Base-by-base conservation (phyloP, 2,888 invertebrate species). In the Heterodera filipjevi region DNA sequence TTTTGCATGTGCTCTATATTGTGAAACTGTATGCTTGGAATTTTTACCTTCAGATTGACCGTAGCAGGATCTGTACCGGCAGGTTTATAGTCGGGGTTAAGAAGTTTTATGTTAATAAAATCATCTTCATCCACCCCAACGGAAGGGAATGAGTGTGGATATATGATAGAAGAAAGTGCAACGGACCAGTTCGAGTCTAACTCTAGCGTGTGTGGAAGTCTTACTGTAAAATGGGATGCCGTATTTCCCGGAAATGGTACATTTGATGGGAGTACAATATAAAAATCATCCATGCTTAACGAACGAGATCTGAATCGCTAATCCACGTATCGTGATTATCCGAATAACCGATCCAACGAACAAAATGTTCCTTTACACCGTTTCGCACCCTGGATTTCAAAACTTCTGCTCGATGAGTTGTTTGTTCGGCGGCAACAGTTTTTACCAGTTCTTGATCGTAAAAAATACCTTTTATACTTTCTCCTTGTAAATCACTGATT, bases 331-430 rank as follows among this genome's bases (percentile, higher is more conserved):
- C 35, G 53, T 33, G 35, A 16, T 33, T 71, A 16, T 71, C 71
- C 10, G 12, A 16, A 71, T 33, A 35, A 14, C 71, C 71, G 6
- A 71, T 71, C 71, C 71, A 71, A 32, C 71, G 33, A 32, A 71
- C 71, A 71, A 71, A 71, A 35, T 71, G 71, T 71, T 71, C 30
- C 32, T 71, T 71, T 3, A 71, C 30, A 16, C 71, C 71, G 30
- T 53, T 71, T 35, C 27, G 14, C 27, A 19, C 32, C 3, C 39
- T 32, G 30, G 71, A 30, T 71, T 71, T 71, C 16, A 71, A 35
- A 27, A 71, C 32, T 71, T 71, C 71, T 12, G 35, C 35, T 33
- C 71, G 2, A 19, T 71, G 71, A 0, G 71, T 71, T 12, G 35
- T 71, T 16, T 35, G 27, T 19, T 71, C 71, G 3, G 49, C 49